Conservation (phyloP, 2,888 invertebrate genomes). For the Leucophenga montana region DNA sequence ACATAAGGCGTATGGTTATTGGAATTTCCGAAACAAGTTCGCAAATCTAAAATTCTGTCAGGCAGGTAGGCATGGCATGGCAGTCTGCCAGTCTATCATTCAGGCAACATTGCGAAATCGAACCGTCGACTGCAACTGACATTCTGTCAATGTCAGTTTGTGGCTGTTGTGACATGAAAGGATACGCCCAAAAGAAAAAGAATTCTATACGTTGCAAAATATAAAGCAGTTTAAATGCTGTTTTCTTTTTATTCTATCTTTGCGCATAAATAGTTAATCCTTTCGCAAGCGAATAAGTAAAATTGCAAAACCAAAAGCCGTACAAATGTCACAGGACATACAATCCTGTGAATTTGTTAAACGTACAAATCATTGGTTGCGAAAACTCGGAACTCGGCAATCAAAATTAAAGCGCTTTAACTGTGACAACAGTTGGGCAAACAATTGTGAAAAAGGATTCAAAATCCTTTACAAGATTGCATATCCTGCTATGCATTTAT, state of each 20-base stretch:
- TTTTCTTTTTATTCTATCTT: not conserved
- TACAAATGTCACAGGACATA: too few species aligned
- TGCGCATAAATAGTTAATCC: conserved; percentile 17
- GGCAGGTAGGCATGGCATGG: too few species aligned
- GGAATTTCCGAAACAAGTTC: not conserved
- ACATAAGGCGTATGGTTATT: not conserved
- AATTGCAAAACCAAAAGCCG: conserved; percentile 12
- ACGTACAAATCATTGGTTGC: too few species aligned
- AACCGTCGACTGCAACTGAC: not conserved
- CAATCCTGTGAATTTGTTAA: conserved; percentile 24
- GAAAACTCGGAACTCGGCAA: conserved; percentile 40
- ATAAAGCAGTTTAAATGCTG: not conserved
- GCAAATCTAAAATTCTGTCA: not conserved
- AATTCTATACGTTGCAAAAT: not conserved
- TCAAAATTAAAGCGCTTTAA: conserved; percentile 66
- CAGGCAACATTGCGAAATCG: conserved; percentile 8
- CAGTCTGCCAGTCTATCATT: not conserved
- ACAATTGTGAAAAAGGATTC: conserved; percentile 47
- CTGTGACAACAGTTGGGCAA: conserved; percentile 60
- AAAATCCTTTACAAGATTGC: conserved; percentile 24
- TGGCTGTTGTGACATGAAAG: not conserved
- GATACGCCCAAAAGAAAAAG: not conserved
- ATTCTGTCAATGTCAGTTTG: conserved; percentile 21
- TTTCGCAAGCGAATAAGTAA: too few species aligned
- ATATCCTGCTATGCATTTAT: conserved; percentile 25